Evolutionary conservation across 2,888 invertebrate species (phyloP).

Genomic region (Archaeoteleia sp.): DNA sequence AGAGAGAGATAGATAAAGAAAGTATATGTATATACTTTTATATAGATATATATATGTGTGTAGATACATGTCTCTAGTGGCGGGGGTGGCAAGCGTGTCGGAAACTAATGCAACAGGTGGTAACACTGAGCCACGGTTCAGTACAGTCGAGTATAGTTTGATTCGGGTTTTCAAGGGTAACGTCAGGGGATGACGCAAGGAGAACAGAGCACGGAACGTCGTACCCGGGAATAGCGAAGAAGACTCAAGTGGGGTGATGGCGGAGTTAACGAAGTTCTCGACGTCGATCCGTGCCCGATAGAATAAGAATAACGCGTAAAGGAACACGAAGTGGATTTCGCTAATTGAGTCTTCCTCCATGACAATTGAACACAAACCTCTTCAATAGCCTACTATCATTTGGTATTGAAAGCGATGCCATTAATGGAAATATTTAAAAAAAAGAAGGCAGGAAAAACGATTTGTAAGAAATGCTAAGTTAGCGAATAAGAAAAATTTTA

Average conservation of each 20-base stretch:
- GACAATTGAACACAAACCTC: slow-evolving; percentile 48
- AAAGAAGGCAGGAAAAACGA: not conserved
- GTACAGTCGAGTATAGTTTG: slow-evolving; percentile 59
- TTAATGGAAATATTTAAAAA: too few species aligned
- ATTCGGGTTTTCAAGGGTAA: slow-evolving; percentile 57
- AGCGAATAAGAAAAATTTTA: too few species aligned
- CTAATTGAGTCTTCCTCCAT: slow-evolving; percentile 55
- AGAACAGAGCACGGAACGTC: slow-evolving; percentile 33
- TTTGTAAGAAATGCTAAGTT: too few species aligned
- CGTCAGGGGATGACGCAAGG: slow-evolving; percentile 44
- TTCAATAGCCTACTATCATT: slow-evolving; percentile 22
- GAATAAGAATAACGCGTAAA: slow-evolving; percentile 49
- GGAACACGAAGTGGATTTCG: slow-evolving; percentile 47
- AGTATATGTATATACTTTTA: too few species aligned
- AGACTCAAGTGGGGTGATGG: slow-evolving; percentile 34
- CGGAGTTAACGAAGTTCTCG: slow-evolving; percentile 48
- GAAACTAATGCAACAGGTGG: slow-evolving; percentile 74
- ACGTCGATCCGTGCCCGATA: slow-evolving; percentile 42
- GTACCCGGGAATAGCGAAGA: slow-evolving; percentile 23
- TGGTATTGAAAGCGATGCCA: slow-evolving; percentile 25
- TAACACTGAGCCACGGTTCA: slow-evolving; percentile 61
- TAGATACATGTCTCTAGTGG: slow-evolving; percentile 30
- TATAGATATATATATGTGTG: slow-evolving; percentile 2
- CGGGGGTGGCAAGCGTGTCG: slow-evolving; percentile 65
- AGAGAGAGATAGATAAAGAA: too few species aligned